phyloP scores from a whole-genome alignment of 2,797 vertebrate genomes.

The Sarcoramphus papa region DNA sequence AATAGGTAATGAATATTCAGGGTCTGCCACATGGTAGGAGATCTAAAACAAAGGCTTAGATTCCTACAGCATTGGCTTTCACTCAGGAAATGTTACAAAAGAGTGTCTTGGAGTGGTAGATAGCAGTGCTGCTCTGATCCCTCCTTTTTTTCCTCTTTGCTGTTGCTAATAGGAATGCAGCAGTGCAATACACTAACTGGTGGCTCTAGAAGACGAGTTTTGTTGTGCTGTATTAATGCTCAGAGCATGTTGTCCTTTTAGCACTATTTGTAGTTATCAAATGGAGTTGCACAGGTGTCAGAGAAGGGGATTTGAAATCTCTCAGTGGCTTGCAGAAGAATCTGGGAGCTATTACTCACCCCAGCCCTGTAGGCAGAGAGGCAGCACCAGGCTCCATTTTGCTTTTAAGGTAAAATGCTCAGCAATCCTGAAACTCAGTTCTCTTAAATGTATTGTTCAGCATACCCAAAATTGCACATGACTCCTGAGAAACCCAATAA shows the following conservation, averaged over 20 bases:
- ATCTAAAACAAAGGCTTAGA: neutral
- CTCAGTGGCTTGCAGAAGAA: neutral
- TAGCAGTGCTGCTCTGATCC: neutral
- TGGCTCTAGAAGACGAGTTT: neutral
- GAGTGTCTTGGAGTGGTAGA: neutral
- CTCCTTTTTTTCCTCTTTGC: neutral
- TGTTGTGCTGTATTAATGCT: neutral
- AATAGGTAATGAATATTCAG: conserved; percentile 60
- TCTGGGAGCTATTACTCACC: neutral
- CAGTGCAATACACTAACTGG: neutral
- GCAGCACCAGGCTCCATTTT: neutral
- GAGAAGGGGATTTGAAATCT: neutral
- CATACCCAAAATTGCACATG: neutral
- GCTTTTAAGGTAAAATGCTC: neutral
- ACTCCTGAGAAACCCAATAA: neutral
- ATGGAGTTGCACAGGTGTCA: neutral
- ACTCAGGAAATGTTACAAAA: neutral
- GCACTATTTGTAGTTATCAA: neutral
- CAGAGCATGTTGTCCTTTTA: neutral
- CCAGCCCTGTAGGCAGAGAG: neutral
- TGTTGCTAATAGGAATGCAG: neutral
- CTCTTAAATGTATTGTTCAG: neutral
- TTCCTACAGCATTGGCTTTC: neutral
- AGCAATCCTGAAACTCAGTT: neutral
- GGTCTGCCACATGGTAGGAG: conserved; percentile 25